A percentile compares a stretch with the other conserved stretches of the same genome.
phyloP scores from a whole-genome alignment of 2,888 invertebrate species.

The Apamea sordens region DNA sequence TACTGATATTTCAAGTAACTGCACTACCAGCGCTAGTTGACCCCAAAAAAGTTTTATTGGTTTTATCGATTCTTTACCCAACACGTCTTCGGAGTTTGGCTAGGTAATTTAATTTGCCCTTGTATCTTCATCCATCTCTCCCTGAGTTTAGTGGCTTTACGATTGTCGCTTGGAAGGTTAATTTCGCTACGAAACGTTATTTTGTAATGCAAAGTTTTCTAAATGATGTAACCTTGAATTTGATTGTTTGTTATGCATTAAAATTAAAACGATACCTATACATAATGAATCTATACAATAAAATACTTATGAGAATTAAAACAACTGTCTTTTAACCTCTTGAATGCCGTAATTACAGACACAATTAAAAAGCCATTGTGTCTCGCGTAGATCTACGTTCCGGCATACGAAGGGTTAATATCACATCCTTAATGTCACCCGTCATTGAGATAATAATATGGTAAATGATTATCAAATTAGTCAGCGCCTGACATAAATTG shows the following conservation, averaged over 20 bases:
- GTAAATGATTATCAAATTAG: too few species aligned
- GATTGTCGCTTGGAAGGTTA: neutral
- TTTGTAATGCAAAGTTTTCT: slow-evolving; percentile 13
- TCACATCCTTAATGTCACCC: neutral
- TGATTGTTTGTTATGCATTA: slow-evolving; percentile 33
- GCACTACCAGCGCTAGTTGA: neutral
- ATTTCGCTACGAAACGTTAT: neutral
- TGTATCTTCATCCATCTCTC: neutral
- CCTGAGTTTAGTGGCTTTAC: slow-evolving; percentile 11
- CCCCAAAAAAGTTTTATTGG: neutral
- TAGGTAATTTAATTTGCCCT: neutral
- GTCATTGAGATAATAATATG: too few species aligned
- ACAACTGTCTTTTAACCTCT: slow-evolving; percentile 5
- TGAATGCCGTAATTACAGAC: too few species aligned
- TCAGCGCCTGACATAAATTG: too few species aligned
- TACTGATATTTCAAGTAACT: neutral
- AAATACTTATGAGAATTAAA: slow-evolving; percentile 48
- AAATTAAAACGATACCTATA: slow-evolving; percentile 34
- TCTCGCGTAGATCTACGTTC: too few species aligned
- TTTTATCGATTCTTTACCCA: neutral
- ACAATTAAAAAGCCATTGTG: too few species aligned
- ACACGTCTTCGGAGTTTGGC: neutral
- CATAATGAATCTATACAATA: slow-evolving; percentile 45
- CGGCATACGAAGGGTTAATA: too few species aligned
- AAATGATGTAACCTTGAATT: slow-evolving; percentile 7